phyloP scores from a whole-genome alignment of 2,113 vertebrate species.

The Murina feae region DNA sequence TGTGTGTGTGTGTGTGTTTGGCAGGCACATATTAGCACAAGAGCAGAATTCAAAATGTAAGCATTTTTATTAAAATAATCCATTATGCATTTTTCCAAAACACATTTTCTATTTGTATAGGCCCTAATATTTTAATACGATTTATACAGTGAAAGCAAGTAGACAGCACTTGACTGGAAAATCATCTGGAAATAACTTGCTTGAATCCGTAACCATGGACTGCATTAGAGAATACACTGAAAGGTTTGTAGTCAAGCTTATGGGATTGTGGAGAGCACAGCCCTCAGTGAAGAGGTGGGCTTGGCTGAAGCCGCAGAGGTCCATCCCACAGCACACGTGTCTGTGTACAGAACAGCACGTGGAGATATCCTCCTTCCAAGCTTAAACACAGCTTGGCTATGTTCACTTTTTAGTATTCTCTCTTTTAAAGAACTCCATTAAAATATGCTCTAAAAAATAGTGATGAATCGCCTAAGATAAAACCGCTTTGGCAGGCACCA shows the following conservation, averaged over 20 bases:
- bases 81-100: not conserved
- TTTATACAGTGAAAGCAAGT: not conserved
- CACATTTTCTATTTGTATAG: not conserved
- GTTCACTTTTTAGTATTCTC: not conserved
- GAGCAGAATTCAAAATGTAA: not conserved
- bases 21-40: not conserved
- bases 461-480: not conserved
- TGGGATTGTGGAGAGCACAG: not conserved
- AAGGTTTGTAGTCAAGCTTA: not conserved
- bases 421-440: not conserved
- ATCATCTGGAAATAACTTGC: not conserved
- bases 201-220: not conserved
- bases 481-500: not conserved
- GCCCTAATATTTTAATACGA: not conserved
- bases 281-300: not conserved
- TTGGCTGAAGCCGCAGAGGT: rapidly evolving
- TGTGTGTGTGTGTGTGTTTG: not conserved
- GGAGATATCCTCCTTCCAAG: not conserved
- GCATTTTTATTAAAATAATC: not conserved
- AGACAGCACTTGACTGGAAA: not conserved
- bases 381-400: not conserved
- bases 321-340: too few species aligned
- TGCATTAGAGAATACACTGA: not conserved
- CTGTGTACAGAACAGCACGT: not conserved
- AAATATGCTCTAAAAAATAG: not conserved